Evolutionary conservation across 1,140 invertebrate species (phyloP).

Genomic region (Thereuonema tuberculata): DNA sequence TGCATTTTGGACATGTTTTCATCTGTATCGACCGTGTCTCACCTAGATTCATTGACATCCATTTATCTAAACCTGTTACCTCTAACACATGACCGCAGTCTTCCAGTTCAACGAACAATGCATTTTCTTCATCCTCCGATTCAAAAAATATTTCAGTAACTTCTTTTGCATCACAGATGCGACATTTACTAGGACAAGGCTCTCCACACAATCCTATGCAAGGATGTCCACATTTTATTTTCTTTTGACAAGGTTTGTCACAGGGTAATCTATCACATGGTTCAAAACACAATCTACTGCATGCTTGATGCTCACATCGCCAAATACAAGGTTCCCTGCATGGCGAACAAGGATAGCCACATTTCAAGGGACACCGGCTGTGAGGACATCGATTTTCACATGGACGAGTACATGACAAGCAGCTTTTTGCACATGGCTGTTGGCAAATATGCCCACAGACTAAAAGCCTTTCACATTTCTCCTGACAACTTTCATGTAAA

Average conservation of each 20-base stretch:
- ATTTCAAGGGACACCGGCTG: constrained; percentile 37
- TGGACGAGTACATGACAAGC: constrained; percentile 43
- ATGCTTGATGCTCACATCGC: constrained; percentile 39
- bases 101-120: constrained; percentile 42
- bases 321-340: constrained; percentile 35
- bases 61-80: constrained; percentile 24
- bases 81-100: constrained; percentile 51
- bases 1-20: constrained; percentile 47
- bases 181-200: constrained; percentile 36
- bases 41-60: constrained; percentile 29
- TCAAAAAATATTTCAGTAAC: constrained; percentile 40
- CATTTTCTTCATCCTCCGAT: constrained; percentile 29
- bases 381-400: constrained; percentile 43
- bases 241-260: constrained; percentile 34
- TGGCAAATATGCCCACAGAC: constrained; percentile 52
- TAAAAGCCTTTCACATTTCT: constrained; percentile 40
- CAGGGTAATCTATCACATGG: constrained; percentile 39
- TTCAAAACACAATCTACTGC: constrained; percentile 40
- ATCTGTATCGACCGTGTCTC: constrained; percentile 32
- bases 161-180: constrained; percentile 35
- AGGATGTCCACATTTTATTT: constrained; percentile 40
- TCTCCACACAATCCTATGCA: constrained; percentile 55
- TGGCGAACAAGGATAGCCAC: constrained; percentile 42
- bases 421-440: constrained; percentile 41
- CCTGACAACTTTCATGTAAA: constrained; percentile 43